Conservation (phyloP, 2,888 invertebrate genomes). For the Pharmacophagus antenor region DNA sequence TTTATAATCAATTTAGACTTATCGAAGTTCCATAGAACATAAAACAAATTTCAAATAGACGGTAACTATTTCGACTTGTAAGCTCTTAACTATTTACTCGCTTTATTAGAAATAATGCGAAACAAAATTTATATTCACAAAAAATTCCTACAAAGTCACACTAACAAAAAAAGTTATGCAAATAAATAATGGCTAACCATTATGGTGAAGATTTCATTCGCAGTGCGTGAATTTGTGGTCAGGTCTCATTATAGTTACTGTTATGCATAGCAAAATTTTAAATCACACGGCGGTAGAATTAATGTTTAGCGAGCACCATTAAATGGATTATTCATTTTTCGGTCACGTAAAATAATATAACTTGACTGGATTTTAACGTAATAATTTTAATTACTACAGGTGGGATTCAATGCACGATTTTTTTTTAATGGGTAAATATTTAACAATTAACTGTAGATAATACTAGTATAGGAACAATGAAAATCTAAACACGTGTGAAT, state of each 20-base stretch:
- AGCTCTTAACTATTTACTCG: neutral
- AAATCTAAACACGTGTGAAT: too few species aligned
- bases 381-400: conserved; percentile 17
- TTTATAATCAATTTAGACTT: too few species aligned
- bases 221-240: conserved; percentile 69
- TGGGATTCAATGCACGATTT: conserved; percentile 12
- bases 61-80: too few species aligned
- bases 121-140: neutral
- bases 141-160: too few species aligned
- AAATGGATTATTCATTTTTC: conserved; percentile 30
- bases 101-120: too few species aligned
- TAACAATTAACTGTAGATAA: neutral
- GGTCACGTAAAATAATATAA: conserved; percentile 30
- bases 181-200: conserved; percentile 68
- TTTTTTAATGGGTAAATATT: neutral
- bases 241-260: conserved; percentile 57
- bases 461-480: too few species aligned
- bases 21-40: too few species aligned
- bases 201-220: conserved; percentile 70
- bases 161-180: neutral
- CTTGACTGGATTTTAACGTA: conserved; percentile 13
- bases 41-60: too few species aligned
- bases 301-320: conserved; percentile 41
- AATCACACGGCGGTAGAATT: conserved; percentile 49
- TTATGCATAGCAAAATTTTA: conserved; percentile 55